phyloP scores from a whole-genome alignment of 23 tunicate species.

The Corella eumyota region DNA sequence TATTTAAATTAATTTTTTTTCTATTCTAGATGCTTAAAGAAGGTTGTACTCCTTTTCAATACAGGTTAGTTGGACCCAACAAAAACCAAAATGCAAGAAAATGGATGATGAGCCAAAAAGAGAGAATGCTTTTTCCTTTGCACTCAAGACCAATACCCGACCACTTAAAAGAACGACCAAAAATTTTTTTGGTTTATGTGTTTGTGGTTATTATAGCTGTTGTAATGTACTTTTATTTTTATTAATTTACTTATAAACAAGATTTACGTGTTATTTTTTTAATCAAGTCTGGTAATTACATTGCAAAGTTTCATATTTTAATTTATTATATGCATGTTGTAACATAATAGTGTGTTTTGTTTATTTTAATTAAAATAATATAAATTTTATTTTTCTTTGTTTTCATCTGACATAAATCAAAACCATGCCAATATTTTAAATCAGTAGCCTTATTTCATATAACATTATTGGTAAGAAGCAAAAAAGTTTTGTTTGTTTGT shows the following conservation, averaged over 20 bases:
- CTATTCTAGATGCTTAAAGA: slow-evolving; percentile 27
- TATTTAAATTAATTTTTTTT: no score
- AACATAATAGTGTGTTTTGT: no score
- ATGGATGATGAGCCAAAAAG: slow-evolving; percentile 25
- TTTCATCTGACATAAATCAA: slow-evolving; percentile 71
- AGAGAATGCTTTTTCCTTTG: slow-evolving; percentile 33
- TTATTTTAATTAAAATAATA: no score
- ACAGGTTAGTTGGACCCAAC: slow-evolving; percentile 36
- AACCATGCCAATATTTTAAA: no score
- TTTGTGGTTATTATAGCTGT: slow-evolving; percentile 81
- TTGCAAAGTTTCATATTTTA: no score
- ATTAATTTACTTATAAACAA: no score
- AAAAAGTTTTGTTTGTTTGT: slow-evolving; percentile 75
- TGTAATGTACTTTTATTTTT: slow-evolving; percentile 67
- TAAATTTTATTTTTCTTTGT: slow-evolving; percentile 98
- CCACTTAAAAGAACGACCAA: background rate
- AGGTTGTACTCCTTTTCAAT: slow-evolving; percentile 29
- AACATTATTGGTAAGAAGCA: no score
- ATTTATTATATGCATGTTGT: no score
- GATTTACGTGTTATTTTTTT: no score
- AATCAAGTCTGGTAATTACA: no score
- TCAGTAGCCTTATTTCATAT: no score
- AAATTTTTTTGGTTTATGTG: background rate
- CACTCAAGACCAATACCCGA: slow-evolving; percentile 35
- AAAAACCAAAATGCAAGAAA: slow-evolving; percentile 25